Evolutionary conservation across 2,888 invertebrate species (phyloP).

Genomic region (Drosophila paranaensis): DNA sequence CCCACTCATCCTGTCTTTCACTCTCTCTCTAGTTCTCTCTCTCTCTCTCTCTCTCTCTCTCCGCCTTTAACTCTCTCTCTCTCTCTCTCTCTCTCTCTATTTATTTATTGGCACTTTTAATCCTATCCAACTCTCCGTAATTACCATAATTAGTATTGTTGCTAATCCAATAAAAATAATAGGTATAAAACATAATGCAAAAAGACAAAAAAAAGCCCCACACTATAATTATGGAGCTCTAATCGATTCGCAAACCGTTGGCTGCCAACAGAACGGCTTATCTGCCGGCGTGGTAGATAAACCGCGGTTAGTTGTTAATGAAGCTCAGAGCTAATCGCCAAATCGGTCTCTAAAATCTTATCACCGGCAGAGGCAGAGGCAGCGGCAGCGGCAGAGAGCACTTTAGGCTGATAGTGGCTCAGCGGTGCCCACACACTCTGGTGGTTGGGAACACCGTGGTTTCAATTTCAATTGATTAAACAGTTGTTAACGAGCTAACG

Average conservation of each 20-base stretch:
- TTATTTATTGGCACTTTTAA: background rate
- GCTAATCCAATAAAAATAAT: constrained; percentile 9
- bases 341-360: constrained; percentile 47
- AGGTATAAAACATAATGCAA: background rate
- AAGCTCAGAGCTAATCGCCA: constrained; percentile 35
- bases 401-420: constrained; percentile 33
- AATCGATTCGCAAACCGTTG: constrained; percentile 22
- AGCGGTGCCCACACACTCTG: background rate
- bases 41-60: background rate
- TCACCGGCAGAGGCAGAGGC: constrained; percentile 17
- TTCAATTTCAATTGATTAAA: constrained; percentile 3
- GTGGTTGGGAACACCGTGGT: background rate
- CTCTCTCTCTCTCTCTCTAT: background rate
- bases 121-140: background rate
- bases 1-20: background rate
- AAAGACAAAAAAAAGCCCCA: background rate
- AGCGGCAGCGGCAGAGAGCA: constrained; percentile 11
- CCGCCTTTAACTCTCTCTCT: background rate
- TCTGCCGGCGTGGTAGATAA: constrained; percentile 32
- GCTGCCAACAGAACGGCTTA: constrained; percentile 26
- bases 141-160: constrained; percentile 20
- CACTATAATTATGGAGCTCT: background rate
- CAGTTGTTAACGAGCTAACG: constrained; percentile 31
- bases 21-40: background rate
- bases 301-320: constrained; percentile 18